These are phyloP conservation scores for Alethe castanea DNA, from an alignment of 2,113 vertebrate genomes.

Conservation along the genomic window DNA sequence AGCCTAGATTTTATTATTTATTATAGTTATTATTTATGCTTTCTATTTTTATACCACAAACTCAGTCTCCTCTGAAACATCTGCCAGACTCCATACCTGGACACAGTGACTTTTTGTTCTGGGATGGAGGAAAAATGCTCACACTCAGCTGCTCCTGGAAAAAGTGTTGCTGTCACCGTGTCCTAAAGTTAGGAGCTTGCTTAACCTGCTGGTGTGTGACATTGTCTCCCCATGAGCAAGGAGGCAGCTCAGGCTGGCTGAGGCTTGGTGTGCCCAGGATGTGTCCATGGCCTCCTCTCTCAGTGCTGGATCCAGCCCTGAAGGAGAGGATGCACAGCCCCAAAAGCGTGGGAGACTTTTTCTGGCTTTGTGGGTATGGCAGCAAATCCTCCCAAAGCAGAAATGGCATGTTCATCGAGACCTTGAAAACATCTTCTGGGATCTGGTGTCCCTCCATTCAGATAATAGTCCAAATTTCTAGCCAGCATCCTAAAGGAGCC, in stretches of 20 bases:
- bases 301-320: background rate
- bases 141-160: background rate
- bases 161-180: background rate
- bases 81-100: background rate
- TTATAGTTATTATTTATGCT: background rate
- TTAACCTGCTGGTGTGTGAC: background rate
- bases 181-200: background rate
- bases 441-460: background rate
- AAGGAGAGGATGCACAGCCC: background rate
- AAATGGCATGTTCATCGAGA: background rate
- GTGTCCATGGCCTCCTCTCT: background rate
- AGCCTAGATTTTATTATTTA: background rate
- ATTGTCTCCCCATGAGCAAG: background rate
- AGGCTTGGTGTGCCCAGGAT: background rate
- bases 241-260: background rate
- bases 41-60: background rate
- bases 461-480: background rate
- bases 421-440: background rate
- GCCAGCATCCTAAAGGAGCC: accelerated
- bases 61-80: background rate
- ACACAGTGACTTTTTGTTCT: background rate
- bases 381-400: background rate
- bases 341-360: background rate
- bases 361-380: background rate
- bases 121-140: background rate